phyloP scores from a whole-genome alignment of 2,888 invertebrate species.

The Stenodema calcarata region DNA sequence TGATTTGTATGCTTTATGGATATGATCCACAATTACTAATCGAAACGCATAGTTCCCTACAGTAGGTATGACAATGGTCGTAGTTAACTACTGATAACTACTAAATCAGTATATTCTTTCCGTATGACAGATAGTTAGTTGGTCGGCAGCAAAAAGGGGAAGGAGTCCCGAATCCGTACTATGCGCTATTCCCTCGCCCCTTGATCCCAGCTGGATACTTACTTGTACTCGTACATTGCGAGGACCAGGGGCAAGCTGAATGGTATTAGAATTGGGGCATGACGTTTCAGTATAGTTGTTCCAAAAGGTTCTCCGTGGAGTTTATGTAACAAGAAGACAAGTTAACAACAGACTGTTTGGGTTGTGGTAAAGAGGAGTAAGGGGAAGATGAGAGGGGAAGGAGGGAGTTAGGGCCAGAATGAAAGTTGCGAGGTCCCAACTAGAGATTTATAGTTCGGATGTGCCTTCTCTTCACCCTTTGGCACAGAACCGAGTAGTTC shows the following conservation, averaged over 20 bases:
- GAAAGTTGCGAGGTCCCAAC: conserved; percentile 22
- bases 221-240: too few relatives aligned
- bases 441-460: conserved; percentile 38
- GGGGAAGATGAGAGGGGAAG: not conserved
- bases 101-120: too few relatives aligned
- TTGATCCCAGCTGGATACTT: not conserved
- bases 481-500: conserved; percentile 32
- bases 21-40: too few relatives aligned
- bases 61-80: too few relatives aligned
- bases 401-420: not conserved
- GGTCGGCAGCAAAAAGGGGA: too few relatives aligned
- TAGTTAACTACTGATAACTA: too few relatives aligned
- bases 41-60: too few relatives aligned
- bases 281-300: not conserved
- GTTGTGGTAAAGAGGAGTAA: not conserved
- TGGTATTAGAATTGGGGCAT: not conserved
- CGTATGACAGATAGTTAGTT: too few relatives aligned
- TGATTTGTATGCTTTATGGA: too few relatives aligned
- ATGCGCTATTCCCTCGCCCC: not conserved
- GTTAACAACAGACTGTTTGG: conserved; percentile 14
- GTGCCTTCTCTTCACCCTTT: conserved; percentile 34
- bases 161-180: not conserved
- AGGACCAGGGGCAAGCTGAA: not conserved
- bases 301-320: not conserved
- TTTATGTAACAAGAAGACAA: conserved; percentile 14